Evolutionary conservation across 2,113 vertebrate species (phyloP), one percentile per base, ranked within the genome.

Genomic region (Bubo scandiacus): DNA sequence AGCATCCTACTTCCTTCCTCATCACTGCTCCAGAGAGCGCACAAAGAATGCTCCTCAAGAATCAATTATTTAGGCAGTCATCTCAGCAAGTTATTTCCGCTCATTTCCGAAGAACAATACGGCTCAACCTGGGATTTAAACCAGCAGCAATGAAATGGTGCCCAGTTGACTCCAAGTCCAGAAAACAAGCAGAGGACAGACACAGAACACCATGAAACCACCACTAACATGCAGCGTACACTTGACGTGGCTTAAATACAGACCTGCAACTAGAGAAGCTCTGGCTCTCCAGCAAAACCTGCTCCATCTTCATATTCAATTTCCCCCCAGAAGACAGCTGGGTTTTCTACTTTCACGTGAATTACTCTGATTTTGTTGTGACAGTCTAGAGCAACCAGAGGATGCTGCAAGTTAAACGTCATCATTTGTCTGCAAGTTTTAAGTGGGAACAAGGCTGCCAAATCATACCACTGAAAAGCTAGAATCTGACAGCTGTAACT

Each of bases 401-500:
- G 58, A 86, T 92, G 84, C 75, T 77, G 80, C 47, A 80, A 95
- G 88, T 88, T 84, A 63, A 84, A 95, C 5, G 4, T 87, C 88
- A 43, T 70, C 71, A 66, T 92, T 81, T 82, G 72, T 65, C 36
- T 62, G 70, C 13, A 40, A 54, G 52, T 86, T 90, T 94, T 86
- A 92, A 55, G 54, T 78, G 63, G 77, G 70, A 98, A 92, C 15
- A 55, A 54, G 79, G 73, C 83, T 94, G 93, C 97, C 94, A 95
- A 94, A 96, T 90, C 86, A 91, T 94, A 96, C 86, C 94, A 87
- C 59, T 2, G 20, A 83, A 92, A 81, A 92, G 88, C 59, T 59
- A 92, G 86, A 88, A 88, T 75, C 92, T 96, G 96, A 96, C 96
- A 96, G 92, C 96, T 97, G 61, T 85, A 97, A 96, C 85, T 91